phyloP scores from a whole-genome alignment of 2,888 invertebrate genomes.

The Antheraea assamensis region DNA sequence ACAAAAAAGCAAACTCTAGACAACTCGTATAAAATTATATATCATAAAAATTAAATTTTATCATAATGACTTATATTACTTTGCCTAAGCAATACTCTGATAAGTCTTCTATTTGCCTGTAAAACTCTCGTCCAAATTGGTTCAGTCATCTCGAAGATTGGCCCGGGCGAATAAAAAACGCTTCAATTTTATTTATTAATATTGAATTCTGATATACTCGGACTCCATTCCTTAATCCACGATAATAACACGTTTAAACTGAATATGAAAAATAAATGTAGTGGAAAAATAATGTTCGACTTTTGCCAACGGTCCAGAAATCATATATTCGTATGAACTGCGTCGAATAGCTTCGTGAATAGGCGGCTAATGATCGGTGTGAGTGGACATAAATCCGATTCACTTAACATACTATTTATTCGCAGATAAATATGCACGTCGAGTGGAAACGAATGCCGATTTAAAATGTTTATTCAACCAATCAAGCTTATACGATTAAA shows the following conservation, averaged over 20 bases:
- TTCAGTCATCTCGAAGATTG: too few relatives aligned
- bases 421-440: neutral
- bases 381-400: constrained; percentile 4
- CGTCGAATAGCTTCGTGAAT: neutral
- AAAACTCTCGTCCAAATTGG: too few relatives aligned
- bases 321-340: neutral
- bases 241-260: neutral
- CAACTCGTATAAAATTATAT: too few relatives aligned
- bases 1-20: too few relatives aligned
- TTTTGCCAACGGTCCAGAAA: neutral
- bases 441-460: neutral
- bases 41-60: too few relatives aligned
- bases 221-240: neutral
- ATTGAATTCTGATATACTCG: too few relatives aligned
- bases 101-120: too few relatives aligned
- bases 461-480: constrained; percentile 3
- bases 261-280: neutral
- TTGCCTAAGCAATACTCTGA: too few relatives aligned
- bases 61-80: too few relatives aligned
- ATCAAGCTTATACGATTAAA: neutral
- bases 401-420: neutral
- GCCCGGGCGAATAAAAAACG: too few relatives aligned
- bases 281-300: neutral
- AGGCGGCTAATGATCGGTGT: constrained; percentile 1
- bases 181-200: too few relatives aligned